Base-by-base conservation (phyloP, 2,113 vertebrate species). In the Paradoxurus hermaphroditus region DNA sequence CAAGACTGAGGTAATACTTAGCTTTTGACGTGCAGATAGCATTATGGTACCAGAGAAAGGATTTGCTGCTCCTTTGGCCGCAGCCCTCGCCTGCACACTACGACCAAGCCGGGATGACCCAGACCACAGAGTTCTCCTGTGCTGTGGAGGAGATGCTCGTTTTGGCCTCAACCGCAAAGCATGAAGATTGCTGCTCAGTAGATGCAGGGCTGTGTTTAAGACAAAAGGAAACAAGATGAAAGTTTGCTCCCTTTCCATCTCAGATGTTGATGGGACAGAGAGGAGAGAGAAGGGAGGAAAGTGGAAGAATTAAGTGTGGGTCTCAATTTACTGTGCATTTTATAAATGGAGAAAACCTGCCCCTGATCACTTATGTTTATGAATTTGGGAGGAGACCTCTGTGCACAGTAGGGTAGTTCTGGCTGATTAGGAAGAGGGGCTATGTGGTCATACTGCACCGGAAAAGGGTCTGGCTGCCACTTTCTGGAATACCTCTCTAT, bases 171-270 rank as follows among this genome's bases (percentile, higher is more conserved):
- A 21, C 7, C 41, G 87, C 25, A 25, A 83, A 70, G 14, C 46
- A 27, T 12, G 41, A 56, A 29, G 11, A 5, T 73, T 25, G 12
- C 39, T 70, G 29, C 27, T 59, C 44, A 39, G 34, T n/a, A 39
- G 36, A 31, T 63, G 53, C 23, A 68, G 27, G 27, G 39, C 8
- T 18, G 5, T 53, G 7, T 59, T 82, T 15, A n/a, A 12, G 63
- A 85, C 16, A 73, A 89, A 86, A 65, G 41, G 41, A 91, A 94
- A 36, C 62, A 78, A 91, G 81, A 19, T 46, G 56, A 31, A 73
- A 91, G 36, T 65, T 29, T 2, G 1, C 5, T n/a, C 25, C 87
- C 19, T 82, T 88, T 49, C 68, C 81, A 29, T 31, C 7, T 21
- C 27, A 31, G 82, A 94, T 25, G 23, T 94, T 63, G 78, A 11